phyloP scores from a whole-genome alignment of 2,113 vertebrate species.

The Epinephelus fuscoguttatus region DNA sequence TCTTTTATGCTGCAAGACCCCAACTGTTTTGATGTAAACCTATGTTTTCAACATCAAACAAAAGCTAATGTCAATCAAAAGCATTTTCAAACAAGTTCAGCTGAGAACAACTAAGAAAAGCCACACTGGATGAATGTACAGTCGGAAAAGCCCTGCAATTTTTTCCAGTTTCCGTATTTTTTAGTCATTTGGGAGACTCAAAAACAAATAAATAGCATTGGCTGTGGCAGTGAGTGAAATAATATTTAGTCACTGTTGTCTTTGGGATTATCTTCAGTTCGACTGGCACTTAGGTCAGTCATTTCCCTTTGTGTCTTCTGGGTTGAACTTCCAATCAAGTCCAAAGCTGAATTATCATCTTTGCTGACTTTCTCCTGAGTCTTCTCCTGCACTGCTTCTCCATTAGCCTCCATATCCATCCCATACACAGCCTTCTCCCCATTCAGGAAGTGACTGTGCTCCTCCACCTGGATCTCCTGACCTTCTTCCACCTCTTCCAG shows the following conservation, averaged over 20 bases:
- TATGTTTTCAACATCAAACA: slow-evolving; percentile 34
- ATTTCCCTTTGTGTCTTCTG: slow-evolving; percentile 56
- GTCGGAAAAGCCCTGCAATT: slow-evolving; percentile 70
- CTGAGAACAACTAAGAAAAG: slow-evolving; percentile 71
- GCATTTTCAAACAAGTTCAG: slow-evolving; percentile 69
- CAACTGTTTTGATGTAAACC: slow-evolving; percentile 21
- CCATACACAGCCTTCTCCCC: slow-evolving; percentile 86
- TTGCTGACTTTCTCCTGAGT: slow-evolving; percentile 27
- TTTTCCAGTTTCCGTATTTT: slow-evolving; percentile 65
- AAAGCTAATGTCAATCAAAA: slow-evolving; percentile 46
- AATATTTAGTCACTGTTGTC: slow-evolving; percentile 81
- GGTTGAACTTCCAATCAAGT: slow-evolving; percentile 21
- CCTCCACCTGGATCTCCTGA: slow-evolving; percentile 78
- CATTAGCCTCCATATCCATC: slow-evolving; percentile 61
- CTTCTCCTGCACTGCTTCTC: slow-evolving; percentile 21
- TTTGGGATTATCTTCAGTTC: slow-evolving; percentile 86
- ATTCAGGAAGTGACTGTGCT: slow-evolving; percentile 79
- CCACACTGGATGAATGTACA: slow-evolving; percentile 79
- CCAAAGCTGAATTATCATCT: slow-evolving; percentile 45
- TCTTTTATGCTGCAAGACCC: not conserved
- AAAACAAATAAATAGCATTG: slow-evolving; percentile 82
- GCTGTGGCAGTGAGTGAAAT: slow-evolving; percentile 55
- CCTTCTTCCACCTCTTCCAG: slow-evolving; percentile 87
- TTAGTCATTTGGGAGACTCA: slow-evolving; percentile 79
- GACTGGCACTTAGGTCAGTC: slow-evolving; percentile 74